A percentile compares a stretch with the other conserved stretches of the same genome.
phyloP scores from a whole-genome alignment of 2,113 vertebrate genomes.

The Prochilodus magdalenae region DNA sequence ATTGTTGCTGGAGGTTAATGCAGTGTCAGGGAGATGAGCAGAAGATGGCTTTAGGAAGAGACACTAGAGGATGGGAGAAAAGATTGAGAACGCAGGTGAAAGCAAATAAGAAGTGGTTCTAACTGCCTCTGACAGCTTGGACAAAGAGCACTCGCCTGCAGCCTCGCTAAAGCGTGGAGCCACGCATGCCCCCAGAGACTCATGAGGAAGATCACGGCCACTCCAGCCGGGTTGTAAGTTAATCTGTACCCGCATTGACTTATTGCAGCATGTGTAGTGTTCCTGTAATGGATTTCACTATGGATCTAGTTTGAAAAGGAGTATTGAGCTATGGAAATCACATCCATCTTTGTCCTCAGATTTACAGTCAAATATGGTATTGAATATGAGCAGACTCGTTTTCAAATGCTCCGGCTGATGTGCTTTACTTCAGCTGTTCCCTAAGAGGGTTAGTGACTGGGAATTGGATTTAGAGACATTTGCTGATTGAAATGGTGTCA shows the following conservation, averaged over 20 bases:
- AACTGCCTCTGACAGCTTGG: slow-evolving; percentile 37
- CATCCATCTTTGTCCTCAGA: background rate
- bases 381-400: slow-evolving; percentile 36
- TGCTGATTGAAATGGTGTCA: slow-evolving; percentile 42
- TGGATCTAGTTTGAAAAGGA: background rate
- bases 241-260: slow-evolving; percentile 11
- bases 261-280: slow-evolving; percentile 8
- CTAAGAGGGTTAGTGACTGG: slow-evolving; percentile 34
- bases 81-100: slow-evolving; percentile 31
- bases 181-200: background rate
- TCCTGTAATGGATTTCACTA: slow-evolving; percentile 11
- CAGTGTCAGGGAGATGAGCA: slow-evolving; percentile 27
- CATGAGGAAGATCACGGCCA: slow-evolving; percentile 5
- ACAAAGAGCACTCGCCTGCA: slow-evolving; percentile 15
- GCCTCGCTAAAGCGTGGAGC: background rate
- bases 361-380: slow-evolving; percentile 4
- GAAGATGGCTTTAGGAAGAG: background rate
- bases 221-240: slow-evolving; percentile 4
- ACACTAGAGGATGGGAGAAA: background rate
- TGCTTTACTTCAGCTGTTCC: slow-evolving; percentile 40
- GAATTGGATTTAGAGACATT: slow-evolving; percentile 54
- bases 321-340: slow-evolving; percentile 21
- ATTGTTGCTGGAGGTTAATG: slow-evolving; percentile 54
- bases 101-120: slow-evolving; percentile 30
- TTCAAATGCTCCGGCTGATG: slow-evolving; percentile 38